Base-by-base conservation (phyloP, 2,888 invertebrate genomes). In the Ferdinandea cuprea region DNA sequence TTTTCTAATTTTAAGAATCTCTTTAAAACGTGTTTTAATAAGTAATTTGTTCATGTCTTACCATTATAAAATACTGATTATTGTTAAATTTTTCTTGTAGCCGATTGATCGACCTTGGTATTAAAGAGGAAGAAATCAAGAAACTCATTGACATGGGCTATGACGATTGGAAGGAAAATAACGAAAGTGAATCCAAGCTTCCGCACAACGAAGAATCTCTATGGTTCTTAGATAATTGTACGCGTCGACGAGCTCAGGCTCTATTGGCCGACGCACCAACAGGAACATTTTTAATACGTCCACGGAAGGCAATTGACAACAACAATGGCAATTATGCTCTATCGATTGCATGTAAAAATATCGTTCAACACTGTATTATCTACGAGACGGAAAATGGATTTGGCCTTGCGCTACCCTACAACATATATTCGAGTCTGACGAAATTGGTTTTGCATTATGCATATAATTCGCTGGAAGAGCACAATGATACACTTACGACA, bases 341-440 rank as follows among this genome's bases (percentile, higher is more conserved):
- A 71, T 98, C 98, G 15, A 97, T 99, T 88, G 94, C 95, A 86
- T 97, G 97, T 90, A 95, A 96, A 88, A 94, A 95, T 71, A 93
- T 92, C 86, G 95, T 97, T 17, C 97, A 96, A 87, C 98, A 99
- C 91, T 99, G 98, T 92, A 97, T 97, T 88, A 98, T 99, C 87
- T 94, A 94, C 88, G 94, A 96, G 91, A 96, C 96, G 86, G 95
- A 95, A 87, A 93, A 95, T 83, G 98, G 98, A 1, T 97, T 94
- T 89, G 98, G 98, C 46, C 98, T 99, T 92, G 97, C 98, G 0
- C 97, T 98, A 89, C 98, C 98, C 0, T 98, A 96, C 91, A 97
- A 97, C 91, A 97, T 98, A 87, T 98, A 98, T 92, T 94, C 95
- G 86, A 95, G 96, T 44, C 92, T 98, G 68, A 95, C 95, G 88